Evolutionary conservation across 2,888 invertebrate species (phyloP), one percentile per base, ranked within the genome.

Genomic region (Lasius fuliginosus): DNA sequence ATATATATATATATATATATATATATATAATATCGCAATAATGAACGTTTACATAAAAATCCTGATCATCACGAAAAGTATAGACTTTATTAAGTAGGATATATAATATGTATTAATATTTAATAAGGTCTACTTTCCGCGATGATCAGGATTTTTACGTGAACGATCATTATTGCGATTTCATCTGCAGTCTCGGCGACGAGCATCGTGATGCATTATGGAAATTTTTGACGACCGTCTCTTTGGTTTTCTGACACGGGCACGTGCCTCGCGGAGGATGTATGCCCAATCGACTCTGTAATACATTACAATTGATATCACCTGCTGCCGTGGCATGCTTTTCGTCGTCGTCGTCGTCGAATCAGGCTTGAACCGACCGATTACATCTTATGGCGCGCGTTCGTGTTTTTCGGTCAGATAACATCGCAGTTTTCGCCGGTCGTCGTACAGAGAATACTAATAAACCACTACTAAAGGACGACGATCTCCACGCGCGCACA

Each of bases 221-320:
- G 81, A 74, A 82, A 82, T 64, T 71, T 64, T 23, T 27, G 23
- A 73, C 73, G 36, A 15, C 27, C 23, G 36, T 71, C 62, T 74
- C n/a, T 53, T 74, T 33, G 53, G 49, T 33, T 46, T 64, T 53
- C 53, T 36, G 42, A 58, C 27, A n/a, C 9, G 40, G 74, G 74
- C 82, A 82, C 74, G 65, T 56, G 83, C 27, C 49, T 5, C 36
- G 18, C 36, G 53, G 36, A 76, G 65, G 53, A 65, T 53, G n/a
- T 9, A 67, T 53, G 30, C 53, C 64, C 53, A 40, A 82, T 64
- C 62, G 40, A 53, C n/a, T 60, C 36, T n/a, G 65, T 53, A 75
- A 82, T 74, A 56, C 12, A 46, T 82, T 53, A 74, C 74, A 65
- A 82, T 82, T 74, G 74, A 82, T 75, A 75, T 82, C 82, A 82